A percentile compares a stretch with the other conserved stretches of the same genome.
Evolutionary conservation across 2,888 invertebrate species (phyloP).

Genomic region (Teinopalpus imperialis): DNA sequence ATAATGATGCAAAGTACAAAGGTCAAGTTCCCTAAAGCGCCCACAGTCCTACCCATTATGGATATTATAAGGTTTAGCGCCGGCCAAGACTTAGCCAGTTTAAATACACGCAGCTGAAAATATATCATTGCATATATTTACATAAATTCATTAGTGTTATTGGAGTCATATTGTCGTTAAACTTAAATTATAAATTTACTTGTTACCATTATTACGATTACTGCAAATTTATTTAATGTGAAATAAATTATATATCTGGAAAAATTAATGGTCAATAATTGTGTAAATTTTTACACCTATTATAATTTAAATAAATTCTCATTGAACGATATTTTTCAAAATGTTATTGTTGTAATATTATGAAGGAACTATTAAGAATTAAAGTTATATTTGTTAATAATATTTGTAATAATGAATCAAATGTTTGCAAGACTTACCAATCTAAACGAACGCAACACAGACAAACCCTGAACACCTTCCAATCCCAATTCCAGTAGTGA

Average conservation of each 20-base stretch:
- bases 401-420: neutral
- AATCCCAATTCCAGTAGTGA: constrained; percentile 96
- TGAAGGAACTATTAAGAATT: neutral
- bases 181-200: too few relatives aligned
- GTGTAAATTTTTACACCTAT: too few relatives aligned
- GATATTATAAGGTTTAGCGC: constrained; percentile 97
- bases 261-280: too few relatives aligned
- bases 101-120: constrained; percentile 96
- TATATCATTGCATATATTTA: constrained; percentile 68
- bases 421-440: constrained; percentile 87
- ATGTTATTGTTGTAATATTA: too few relatives aligned
- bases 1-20: constrained; percentile 97
- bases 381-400: neutral
- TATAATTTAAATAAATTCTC: too few relatives aligned
- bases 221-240: too few relatives aligned
- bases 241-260: too few relatives aligned
- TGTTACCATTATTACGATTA: too few relatives aligned
- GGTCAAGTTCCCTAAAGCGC: constrained; percentile 96
- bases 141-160: constrained; percentile 30
- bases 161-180: neutral
- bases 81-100: constrained; percentile 98
- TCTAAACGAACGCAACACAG: constrained; percentile 98
- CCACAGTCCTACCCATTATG: constrained; percentile 97
- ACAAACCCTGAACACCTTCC: constrained; percentile 97
- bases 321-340: too few relatives aligned